Conservation (phyloP, 2,113 vertebrate species). For the Strix aluco region DNA sequence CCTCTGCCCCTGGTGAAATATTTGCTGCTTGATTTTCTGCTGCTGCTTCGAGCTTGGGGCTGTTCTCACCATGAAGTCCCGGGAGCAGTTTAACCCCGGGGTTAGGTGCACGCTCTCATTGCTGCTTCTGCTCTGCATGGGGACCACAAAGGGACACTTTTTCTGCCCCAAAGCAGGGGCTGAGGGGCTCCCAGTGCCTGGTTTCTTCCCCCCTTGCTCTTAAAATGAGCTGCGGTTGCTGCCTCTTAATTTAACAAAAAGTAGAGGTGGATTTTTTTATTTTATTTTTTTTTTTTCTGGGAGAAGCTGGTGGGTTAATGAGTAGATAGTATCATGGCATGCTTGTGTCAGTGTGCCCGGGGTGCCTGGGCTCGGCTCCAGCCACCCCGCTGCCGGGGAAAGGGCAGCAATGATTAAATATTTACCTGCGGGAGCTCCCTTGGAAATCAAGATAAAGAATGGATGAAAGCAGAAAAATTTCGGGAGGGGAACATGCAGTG, state of each 20-base stretch:
- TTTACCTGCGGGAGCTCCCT: neutral
- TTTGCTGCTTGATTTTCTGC: neutral
- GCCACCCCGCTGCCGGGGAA: neutral
- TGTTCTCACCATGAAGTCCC: accelerated
- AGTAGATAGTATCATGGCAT: neutral
- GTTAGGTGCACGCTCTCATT: accelerated
- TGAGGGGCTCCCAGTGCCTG: neutral
- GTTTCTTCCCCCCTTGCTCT: accelerated
- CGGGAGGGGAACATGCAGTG: neutral
- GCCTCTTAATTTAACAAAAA: neutral
- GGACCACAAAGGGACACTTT: neutral
- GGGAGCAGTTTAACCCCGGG: neutral
- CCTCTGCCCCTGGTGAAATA: neutral
- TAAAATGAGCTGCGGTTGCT: neutral
- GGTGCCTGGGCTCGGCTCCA: constrained; percentile 13
- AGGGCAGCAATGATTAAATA: constrained; percentile 33
- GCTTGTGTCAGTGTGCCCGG: neutral
- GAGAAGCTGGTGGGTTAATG: neutral
- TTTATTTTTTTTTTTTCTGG: no score
- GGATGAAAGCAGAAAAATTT: neutral
- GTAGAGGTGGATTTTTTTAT: neutral
- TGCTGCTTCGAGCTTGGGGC: neutral
- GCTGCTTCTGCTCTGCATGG: accelerated
- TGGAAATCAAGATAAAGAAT: neutral
- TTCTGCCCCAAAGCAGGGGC: neutral